phyloP scores from a whole-genome alignment of 37 sponge, comb jelly and placozoan genomes.

The Beroe ovata region DNA sequence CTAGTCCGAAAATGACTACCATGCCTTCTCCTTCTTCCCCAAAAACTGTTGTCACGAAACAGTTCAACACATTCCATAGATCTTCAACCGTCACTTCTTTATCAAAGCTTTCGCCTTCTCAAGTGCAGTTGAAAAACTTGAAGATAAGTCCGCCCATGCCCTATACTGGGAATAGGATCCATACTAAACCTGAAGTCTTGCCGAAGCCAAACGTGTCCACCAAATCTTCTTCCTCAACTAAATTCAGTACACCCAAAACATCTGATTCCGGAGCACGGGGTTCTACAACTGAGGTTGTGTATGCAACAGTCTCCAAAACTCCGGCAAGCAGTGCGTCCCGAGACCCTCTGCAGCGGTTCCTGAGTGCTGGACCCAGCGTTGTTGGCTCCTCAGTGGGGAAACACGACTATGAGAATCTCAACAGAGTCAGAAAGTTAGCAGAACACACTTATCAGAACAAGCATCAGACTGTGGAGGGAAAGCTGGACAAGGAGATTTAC shows the following conservation, averaged over 20 bases:
- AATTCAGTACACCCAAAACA: neutral
- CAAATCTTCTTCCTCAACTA: neutral
- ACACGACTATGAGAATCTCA: neutral
- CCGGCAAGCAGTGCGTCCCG: neutral
- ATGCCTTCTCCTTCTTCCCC: neutral
- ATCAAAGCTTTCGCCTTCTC: neutral
- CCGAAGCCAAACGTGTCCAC: neutral
- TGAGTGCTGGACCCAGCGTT: neutral
- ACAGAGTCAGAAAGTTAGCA: neutral
- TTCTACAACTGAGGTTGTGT: neutral
- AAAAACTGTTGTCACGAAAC: neutral
- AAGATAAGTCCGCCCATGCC: neutral
- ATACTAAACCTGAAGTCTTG: neutral
- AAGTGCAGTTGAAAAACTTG: neutral
- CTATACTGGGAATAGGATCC: neutral
- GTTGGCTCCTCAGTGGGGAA: neutral
- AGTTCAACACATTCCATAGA: neutral
- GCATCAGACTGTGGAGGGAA: neutral
- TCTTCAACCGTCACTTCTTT: neutral
- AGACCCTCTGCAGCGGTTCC: neutral
- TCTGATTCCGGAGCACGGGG: neutral
- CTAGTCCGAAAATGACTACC: neutral
- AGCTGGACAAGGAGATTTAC: neutral
- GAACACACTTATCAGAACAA: neutral
- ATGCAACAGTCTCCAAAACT: neutral